These are phyloP conservation scores for Eospalax fontanierii DNA, from an alignment of 2,797 vertebrate species.

Conservation along the genomic window DNA sequence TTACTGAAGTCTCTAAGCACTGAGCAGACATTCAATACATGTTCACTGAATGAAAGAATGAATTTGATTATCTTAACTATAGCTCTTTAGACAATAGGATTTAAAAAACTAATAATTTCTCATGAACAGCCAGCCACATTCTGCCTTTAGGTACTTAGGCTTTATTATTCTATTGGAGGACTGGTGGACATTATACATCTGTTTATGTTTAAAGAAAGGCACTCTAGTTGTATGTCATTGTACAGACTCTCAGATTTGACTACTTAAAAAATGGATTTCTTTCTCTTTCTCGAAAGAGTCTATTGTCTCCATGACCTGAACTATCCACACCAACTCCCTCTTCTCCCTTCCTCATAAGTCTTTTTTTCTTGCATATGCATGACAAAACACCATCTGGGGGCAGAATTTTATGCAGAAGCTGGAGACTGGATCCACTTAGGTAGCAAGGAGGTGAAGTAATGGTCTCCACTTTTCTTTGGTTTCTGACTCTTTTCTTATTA, in stretches of 20 bases:
- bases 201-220: slow-evolving; percentile 72
- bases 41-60: slow-evolving; percentile 47
- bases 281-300: slow-evolving; percentile 49
- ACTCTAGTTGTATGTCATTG: slow-evolving; percentile 47
- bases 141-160: slow-evolving; percentile 43
- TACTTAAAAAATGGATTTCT: neutral
- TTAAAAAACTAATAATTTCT: slow-evolving; percentile 60
- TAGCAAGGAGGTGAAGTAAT: slow-evolving; percentile 12
- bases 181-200: slow-evolving; percentile 12
- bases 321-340: neutral
- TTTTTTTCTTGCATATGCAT: neutral
- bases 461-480: neutral
- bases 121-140: slow-evolving; percentile 20
- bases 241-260: slow-evolving; percentile 11
- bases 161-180: slow-evolving; percentile 47
- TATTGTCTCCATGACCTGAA: slow-evolving; percentile 60
- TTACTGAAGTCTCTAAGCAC: neutral
- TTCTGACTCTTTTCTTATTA: slow-evolving; percentile 20
- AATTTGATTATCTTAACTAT: slow-evolving; percentile 56
- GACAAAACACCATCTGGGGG: neutral
- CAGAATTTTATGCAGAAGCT: slow-evolving; percentile 20
- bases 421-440: neutral
- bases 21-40: neutral
- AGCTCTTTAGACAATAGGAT: slow-evolving; percentile 37
- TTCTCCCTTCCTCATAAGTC: neutral